Evolutionary conservation across 2,888 invertebrate genomes (phyloP), one percentile per base, ranked within the genome.

Genomic region (Raillietiella orientalis): DNA sequence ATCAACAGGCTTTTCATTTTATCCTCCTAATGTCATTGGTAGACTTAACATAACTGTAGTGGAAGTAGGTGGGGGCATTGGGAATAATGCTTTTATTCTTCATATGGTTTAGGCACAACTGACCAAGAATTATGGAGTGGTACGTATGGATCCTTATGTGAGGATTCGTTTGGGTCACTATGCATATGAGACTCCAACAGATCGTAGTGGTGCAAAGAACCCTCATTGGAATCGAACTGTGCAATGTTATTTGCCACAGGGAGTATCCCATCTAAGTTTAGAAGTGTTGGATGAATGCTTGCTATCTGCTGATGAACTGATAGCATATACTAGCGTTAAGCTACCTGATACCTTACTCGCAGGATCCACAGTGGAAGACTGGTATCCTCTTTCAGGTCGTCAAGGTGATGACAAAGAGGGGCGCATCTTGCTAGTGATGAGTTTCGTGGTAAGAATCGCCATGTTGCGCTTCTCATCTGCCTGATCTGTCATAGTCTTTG

Each of bases 231-330:
- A 84, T 49, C 79, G 84, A 54, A 70, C 72, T 27, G 66, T 90
- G 35, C 74, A 77, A 42, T 72, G 74, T 71, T 77, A 50, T 47
- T 54, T 90, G 30, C 79, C 87, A 1, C 60, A 64, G 34, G 84
- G 87, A 23, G 72, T 90, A 9, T 69, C 69, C 41, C 62, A 67
- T 8, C 59, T 93, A 35, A 74, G 72, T 40, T 43, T 93, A 37
- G 90, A 93, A 56, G 70, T 93, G 34, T 93, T 72, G 47, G 93
- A 93, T 50, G 93, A 90, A 52, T 70, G 82, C 44, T 77, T 84
- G 10, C 84, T 93, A 46, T 75, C 82, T 12, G 69, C 74, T 60
- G 90, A 93, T 47, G 87, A 90, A 47, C 53, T 82, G 31, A 66
- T 93, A 36, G 93, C 87, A 2, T 90, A 82, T 79, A 61, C 74